Evolutionary conservation across 2,888 invertebrate genomes (phyloP).

Genomic region (Phaedon cochleariae): DNA sequence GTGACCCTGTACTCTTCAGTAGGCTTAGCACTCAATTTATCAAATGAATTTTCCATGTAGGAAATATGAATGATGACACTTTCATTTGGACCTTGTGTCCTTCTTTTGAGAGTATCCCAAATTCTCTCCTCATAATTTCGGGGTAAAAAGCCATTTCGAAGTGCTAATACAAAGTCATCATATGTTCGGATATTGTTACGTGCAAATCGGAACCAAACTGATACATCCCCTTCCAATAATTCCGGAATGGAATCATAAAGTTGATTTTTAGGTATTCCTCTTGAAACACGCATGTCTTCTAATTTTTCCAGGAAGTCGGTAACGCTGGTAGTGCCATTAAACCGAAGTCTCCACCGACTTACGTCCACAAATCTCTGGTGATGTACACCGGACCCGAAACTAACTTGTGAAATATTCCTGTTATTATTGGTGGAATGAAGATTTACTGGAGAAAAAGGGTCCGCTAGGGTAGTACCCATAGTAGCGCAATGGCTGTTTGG

Average conservation of each 20-base stretch:
- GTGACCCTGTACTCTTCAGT: not conserved
- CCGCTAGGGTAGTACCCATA: not conserved
- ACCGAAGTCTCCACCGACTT: not conserved
- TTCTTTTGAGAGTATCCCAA: not conserved
- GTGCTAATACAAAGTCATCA: not conserved
- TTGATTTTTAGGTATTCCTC: not conserved
- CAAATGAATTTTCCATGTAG: slow-evolving; percentile 1
- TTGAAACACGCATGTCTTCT: slow-evolving; percentile 7
- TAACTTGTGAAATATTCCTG: not conserved
- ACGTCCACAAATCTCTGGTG: slow-evolving; percentile 4
- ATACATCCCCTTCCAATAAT: slow-evolving; percentile 5
- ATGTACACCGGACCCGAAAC: too few species aligned
- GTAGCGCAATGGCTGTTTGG: not conserved
- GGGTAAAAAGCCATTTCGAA: not conserved
- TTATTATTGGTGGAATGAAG: not conserved
- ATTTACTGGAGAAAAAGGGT: not conserved
- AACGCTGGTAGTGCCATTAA: not conserved
- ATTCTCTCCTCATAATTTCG: slow-evolving; percentile 4
- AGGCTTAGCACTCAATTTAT: not conserved
- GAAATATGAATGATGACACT: not conserved
- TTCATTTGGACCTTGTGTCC: slow-evolving; percentile 7
- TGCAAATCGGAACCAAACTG: slow-evolving; percentile 4
- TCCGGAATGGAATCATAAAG: slow-evolving; percentile 8
- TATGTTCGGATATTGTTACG: not conserved
- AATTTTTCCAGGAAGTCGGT: slow-evolving; percentile 3